Evolutionary conservation across 2,797 vertebrate genomes (phyloP), one percentile per base, ranked within the genome.

Genomic region (Moxostoma hubbsi): DNA sequence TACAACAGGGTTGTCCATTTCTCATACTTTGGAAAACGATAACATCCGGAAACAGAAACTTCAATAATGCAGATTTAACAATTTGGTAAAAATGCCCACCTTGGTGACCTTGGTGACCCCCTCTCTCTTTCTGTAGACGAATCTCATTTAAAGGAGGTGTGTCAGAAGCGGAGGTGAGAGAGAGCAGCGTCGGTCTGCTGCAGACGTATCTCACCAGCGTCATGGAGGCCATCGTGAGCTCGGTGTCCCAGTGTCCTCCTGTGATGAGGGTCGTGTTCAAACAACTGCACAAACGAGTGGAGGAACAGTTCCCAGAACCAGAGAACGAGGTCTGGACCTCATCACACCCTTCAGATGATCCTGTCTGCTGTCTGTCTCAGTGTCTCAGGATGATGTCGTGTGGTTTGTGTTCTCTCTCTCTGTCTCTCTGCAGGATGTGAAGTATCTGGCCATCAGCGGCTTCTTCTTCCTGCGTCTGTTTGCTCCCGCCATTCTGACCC

Each of bases 391-490:
- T 57, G 62, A 9, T 36, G 36, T 0, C 2, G 50, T 2, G 5
- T 9, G 8, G 15, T 62, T 36, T 10, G 10, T 50, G 13, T 58
- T 45, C 24, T 1, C 15, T 70, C 1, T 11, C 50, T 55, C 49
- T 16, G 75, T 66, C 73, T 61, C 77, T 59, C 63, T 43, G 50
- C 64, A 98, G 97, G 96, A 97, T 43, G 94, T 94, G 67, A 93
- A 92, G 85, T 97, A 97, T 87, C 87, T 97, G 82, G 94, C 96
- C 82, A 95, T 96, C 86, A 96, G 97, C 0, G 95, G 95, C 18
- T 98, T 98, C 80, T 95, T 98, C 80, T 98, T 98, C 89, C 91
- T 97, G 81, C 93, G 94, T 3, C 97, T 97, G 83, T 96, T 98
- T 0, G 95, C 96, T 0, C 96, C 96, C 0, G 95, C 96, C 0